Conservation (phyloP, 2,113 vertebrate species). For the Cyprinus carpio region DNA sequence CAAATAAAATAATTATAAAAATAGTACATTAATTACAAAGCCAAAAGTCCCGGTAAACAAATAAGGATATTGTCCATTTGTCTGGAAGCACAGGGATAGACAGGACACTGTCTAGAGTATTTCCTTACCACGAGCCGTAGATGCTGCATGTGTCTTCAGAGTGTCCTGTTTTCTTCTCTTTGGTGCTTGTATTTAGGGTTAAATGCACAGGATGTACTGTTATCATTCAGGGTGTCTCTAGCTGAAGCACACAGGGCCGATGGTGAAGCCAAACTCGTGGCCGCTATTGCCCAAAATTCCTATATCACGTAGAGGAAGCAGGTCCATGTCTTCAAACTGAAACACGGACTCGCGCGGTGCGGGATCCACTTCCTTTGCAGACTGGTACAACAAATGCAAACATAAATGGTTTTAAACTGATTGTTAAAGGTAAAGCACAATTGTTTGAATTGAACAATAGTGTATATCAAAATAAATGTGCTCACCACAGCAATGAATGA, state of each 20-base stretch:
- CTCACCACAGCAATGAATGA: neutral
- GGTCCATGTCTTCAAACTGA: constrained; percentile 81
- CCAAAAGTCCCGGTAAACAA: constrained; percentile 76
- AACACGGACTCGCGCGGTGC: constrained; percentile 77
- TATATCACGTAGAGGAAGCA: constrained; percentile 85
- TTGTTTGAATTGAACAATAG: too few relatives aligned
- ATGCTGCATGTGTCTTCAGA: constrained; percentile 44
- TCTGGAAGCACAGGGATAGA: constrained; percentile 45
- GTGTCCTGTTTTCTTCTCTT: constrained; percentile 32
- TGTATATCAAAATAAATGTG: neutral
- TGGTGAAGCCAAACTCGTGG: constrained; percentile 80
- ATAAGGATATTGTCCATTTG: constrained; percentile 13
- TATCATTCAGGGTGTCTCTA: constrained; percentile 63
- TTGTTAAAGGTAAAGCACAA: neutral
- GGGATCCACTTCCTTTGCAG: constrained; percentile 66
- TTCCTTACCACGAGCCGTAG: constrained; percentile 43
- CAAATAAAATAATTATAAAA: constrained; percentile 52
- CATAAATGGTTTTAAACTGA: neutral
- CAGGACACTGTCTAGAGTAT: constrained; percentile 42
- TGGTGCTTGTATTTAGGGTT: neutral
- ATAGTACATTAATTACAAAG: constrained; percentile 54
- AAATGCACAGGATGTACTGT: neutral
- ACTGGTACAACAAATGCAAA: constrained; percentile 59
- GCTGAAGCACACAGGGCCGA: constrained; percentile 87
- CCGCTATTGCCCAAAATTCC: constrained; percentile 75